Evolutionary conservation across 2,113 vertebrate species (phyloP).

Genomic region (Rhinolophus ferrumequinum): DNA sequence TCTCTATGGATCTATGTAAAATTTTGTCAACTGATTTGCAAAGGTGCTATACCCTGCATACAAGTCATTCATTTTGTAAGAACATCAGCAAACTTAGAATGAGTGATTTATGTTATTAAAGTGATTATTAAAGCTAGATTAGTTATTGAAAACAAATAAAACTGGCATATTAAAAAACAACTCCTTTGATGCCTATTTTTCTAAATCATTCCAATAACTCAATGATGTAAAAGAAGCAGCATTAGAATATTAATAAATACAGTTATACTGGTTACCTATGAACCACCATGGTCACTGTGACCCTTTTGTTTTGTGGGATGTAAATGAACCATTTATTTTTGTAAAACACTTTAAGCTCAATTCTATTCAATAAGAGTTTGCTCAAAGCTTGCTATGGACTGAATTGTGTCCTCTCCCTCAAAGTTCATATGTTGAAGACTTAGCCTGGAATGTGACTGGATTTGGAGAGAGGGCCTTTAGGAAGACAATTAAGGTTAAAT

Average conservation of each 20-base stretch:
- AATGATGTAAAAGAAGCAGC: not conserved
- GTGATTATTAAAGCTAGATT: not conserved
- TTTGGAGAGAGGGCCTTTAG: not conserved
- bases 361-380: not conserved
- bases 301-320: not conserved
- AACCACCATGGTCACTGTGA: not conserved
- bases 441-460: not conserved
- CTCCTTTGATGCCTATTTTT: not conserved
- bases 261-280: not conserved
- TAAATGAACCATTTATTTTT: not conserved
- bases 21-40: not conserved
- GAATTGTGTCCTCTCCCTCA: not conserved
- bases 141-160: not conserved
- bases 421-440: not conserved
- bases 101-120: not conserved
- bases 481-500: not conserved
- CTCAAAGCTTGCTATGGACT: not conserved
- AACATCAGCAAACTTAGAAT: not conserved
- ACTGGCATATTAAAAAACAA: not conserved
- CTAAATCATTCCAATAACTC: not conserved
- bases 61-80: not conserved
- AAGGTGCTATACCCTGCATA: not conserved
- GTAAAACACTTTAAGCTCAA: not conserved
- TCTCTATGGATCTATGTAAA: not conserved
- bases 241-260: not conserved